phyloP scores from a whole-genome alignment of 2,113 vertebrate species.

The Sinocyclocheilus anshuiensis region DNA sequence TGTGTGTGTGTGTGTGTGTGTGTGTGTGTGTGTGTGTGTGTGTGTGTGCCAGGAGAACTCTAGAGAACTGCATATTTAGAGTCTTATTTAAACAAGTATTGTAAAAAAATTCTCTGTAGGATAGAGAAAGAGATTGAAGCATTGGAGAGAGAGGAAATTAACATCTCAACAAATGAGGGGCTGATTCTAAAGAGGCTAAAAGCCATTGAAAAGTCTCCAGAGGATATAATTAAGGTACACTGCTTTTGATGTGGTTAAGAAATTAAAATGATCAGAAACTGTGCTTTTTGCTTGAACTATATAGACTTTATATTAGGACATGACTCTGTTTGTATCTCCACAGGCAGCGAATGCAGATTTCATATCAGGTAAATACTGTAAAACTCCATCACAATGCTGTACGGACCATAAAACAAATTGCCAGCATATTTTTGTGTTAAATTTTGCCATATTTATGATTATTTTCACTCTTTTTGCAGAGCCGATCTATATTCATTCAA shows the following conservation, averaged over 20 bases:
- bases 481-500: constrained; percentile 76
- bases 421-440: no score
- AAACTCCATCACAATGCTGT: constrained; percentile 1
- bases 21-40: not conserved
- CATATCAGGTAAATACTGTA: constrained; percentile 78
- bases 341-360: constrained; percentile 84
- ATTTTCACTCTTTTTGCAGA: constrained; percentile 67
- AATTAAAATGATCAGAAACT: not conserved
- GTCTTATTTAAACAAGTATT: not conserved
- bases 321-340: constrained; percentile 66
- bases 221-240: constrained; percentile 87
- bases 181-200: constrained; percentile 86
- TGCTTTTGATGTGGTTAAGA: constrained; percentile 41
- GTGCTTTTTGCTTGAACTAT: not conserved
- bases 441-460: not conserved
- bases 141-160: constrained; percentile 84
- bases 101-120: constrained; percentile 63
- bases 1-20: not conserved
- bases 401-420: not conserved
- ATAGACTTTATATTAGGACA: constrained; percentile 24
- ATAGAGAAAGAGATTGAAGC: constrained; percentile 85
- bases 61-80: not conserved
- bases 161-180: constrained; percentile 84
- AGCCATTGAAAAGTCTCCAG: constrained; percentile 82
- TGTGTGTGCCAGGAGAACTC: not conserved